Evolutionary conservation across 1,140 invertebrate genomes (phyloP), one percentile per base, ranked within the genome.

Genomic region (Aphelinus atriplicis): DNA sequence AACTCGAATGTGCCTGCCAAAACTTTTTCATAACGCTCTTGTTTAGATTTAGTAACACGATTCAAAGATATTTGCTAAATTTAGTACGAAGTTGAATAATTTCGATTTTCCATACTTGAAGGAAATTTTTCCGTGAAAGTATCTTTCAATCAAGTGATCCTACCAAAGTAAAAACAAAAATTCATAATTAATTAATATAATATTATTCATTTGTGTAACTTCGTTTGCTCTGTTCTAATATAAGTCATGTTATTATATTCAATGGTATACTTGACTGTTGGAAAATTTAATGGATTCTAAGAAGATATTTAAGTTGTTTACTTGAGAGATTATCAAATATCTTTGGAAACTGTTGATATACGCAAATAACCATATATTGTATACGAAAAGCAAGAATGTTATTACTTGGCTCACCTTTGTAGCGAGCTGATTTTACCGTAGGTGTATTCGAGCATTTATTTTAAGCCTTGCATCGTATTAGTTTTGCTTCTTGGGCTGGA

Each of bases 401-500:
- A 76, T 72, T 71, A 72, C 82, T 83, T 87, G 85, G 85, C 83
- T 85, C 84, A 85, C 84, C 83, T 86, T 81, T 84, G 86, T 86
- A 86, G 84, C 82, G 82, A 85, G 83, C 84, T 85, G 79, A 85
- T 82, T 79, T 80, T 80, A 84, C 81, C 81, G 86, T 88, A 88
- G 86, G 83, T 84, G 85, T 88, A 86, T 84, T 85, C 86, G 84
- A 88, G 87, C 86, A 87, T 88, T 75, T 74, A 74, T 74, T 76
- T 76, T 83, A 86, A 88, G 87, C 87, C 84, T 88, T 88, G 87
- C 87, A 87, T 87, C 85, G 85, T 88, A 87, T 87, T 88, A 87
- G 87, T 87, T 87, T 87, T 88, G 86, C 86, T 87, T 88, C 81
- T 86, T 88, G 86, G 87, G 86, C 86, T 87, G 85, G 86, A 85